Conservation (phyloP, 2,113 vertebrate species). For the Anthoscopus minutus region DNA sequence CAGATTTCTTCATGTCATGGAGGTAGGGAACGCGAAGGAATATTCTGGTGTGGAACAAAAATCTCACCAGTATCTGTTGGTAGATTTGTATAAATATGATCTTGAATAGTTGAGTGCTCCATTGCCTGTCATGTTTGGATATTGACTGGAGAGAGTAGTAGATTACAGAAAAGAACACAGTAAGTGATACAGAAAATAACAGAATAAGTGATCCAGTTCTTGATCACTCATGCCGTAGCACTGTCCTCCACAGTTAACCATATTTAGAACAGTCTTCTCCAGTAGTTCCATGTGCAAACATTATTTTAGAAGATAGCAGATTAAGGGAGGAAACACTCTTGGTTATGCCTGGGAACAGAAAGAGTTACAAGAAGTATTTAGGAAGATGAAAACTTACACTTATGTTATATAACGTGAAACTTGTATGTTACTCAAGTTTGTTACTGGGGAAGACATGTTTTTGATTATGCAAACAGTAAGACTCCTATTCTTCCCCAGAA, state of each 20-base stretch:
- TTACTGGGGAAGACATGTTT: neutral
- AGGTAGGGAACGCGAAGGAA: slow-evolving; percentile 71
- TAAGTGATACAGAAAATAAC: neutral
- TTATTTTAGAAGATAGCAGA: neutral
- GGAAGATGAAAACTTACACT: neutral
- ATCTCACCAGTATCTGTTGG: neutral
- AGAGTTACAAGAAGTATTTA: neutral
- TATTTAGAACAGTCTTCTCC: neutral
- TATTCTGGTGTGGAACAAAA: neutral
- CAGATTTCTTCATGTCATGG: slow-evolving; percentile 92
- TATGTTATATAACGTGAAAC: neutral
- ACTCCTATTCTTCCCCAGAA: neutral
- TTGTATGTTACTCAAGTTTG: neutral
- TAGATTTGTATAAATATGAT: neutral
- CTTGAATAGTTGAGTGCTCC: neutral
- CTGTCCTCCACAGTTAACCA: neutral
- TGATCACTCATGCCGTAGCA: fast-evolving
- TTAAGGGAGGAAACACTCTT: neutral
- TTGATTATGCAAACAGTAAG: neutral
- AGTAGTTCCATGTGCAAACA: neutral
- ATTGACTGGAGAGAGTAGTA: neutral
- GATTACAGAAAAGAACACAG: neutral
- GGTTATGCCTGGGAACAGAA: neutral
- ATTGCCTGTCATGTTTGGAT: neutral
- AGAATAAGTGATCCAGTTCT: neutral